These are phyloP conservation scores for Iphiclides podalirius DNA, from an alignment of 2,888 invertebrate species.

Conservation along the genomic window DNA sequence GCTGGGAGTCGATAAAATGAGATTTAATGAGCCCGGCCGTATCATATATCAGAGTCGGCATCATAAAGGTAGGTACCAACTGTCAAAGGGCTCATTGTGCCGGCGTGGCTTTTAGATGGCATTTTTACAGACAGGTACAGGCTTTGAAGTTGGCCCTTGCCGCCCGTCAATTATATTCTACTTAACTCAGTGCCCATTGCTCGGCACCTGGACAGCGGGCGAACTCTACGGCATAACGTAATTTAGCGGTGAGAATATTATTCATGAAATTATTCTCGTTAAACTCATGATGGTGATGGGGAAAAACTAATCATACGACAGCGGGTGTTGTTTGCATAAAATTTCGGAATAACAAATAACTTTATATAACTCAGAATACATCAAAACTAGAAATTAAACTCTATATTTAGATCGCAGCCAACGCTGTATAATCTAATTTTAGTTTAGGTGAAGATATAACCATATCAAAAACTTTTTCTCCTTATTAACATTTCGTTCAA, in stretches of 20 bases:
- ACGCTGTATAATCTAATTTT: neutral
- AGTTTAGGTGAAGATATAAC: neutral
- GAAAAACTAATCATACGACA: neutral
- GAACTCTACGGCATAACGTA: constrained; percentile 21
- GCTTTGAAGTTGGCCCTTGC: constrained; percentile 68
- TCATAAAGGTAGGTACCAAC: constrained; percentile 74
- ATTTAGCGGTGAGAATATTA: constrained; percentile 1
- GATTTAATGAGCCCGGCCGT: constrained; percentile 70
- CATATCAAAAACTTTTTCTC: neutral
- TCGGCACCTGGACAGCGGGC: constrained; percentile 36
- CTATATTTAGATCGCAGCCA: neutral
- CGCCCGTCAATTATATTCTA: constrained; percentile 78
- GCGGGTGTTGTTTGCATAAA: neutral
- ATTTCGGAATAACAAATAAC: neutral
- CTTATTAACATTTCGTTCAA: neutral
- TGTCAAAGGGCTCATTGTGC: constrained; percentile 77
- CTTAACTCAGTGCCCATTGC: constrained; percentile 57
- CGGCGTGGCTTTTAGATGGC: constrained; percentile 73
- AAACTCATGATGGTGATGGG: neutral
- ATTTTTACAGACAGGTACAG: constrained; percentile 76
- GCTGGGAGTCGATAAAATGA: constrained; percentile 73
- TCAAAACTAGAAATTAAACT: neutral
- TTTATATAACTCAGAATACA: too few relatives aligned
- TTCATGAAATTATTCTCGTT: neutral
- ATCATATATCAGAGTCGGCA: constrained; percentile 68